Base-by-base conservation (phyloP, 2,888 invertebrate species). In the Thera obeliscata region DNA sequence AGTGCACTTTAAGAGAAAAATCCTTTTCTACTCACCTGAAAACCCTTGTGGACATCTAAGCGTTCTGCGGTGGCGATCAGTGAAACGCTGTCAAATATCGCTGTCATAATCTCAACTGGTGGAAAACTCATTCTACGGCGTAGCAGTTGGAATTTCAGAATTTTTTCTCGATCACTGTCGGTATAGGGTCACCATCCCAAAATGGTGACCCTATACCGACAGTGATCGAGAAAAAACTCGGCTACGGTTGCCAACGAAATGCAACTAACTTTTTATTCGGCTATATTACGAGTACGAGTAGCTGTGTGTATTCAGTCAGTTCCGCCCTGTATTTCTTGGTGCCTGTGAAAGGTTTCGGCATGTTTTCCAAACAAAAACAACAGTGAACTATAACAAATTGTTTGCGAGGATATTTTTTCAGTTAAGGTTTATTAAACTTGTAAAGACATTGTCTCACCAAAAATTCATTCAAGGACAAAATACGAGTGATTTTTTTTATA, bases 321-420 rank as follows among this genome's bases (percentile, higher is more conserved):
- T 49, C 35, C 58, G 58, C n/a, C 57, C 49, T 67, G 62, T 67
- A 59, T 67, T 67, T 67, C 66, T 67, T 67, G 54, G 64, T 58
- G 35, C 56, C 54, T n/a, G 36, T 57, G 58, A 55, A 58, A 58
- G 57, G 58, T 67, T 67, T 55, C 3, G 49, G 57, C 2, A 36
- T 49, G 62, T 54, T 64, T 64, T 64, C 12, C 5, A 58, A 58
- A 58, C 50, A 54, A 52, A 57, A 66, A 55, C 11, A 48, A 58
- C 49, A 58, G 43, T 36, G 58, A 48, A 48, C 2, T 43, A 64
- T 35, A 55, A 36, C 41, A 50, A 60, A 50, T 38, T 12, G 55
- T 50, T 60, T 38, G 46, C n/a, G 22, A n/a, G 36, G 4, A 3
- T 50, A 7, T 49, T 49, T 50, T 50, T 50, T 50, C 50, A 12